Percentiles rank a stretch among this genome's conserved stretches.
phyloP scores from a whole-genome alignment of 2,113 vertebrate genomes.

The Brachyhypopomus occidentalis region DNA sequence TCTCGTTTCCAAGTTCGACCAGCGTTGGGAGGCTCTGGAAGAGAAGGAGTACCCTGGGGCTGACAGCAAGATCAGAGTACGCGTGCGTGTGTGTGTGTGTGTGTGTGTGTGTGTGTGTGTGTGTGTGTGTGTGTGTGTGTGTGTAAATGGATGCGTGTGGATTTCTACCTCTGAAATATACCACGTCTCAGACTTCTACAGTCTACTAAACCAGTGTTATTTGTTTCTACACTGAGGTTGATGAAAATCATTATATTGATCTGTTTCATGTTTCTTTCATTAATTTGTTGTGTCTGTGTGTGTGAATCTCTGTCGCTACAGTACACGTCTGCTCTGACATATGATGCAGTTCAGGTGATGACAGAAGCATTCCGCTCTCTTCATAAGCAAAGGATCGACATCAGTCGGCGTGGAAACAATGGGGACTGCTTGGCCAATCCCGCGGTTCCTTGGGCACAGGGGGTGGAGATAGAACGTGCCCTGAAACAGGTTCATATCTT shows the following conservation, averaged over 20 bases:
- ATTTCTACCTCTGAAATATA: not conserved
- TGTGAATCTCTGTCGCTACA: constrained; percentile 68
- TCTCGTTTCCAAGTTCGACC: constrained; percentile 92
- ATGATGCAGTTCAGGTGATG: constrained; percentile 96
- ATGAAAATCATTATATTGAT: not conserved
- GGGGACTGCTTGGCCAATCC: constrained; percentile 96
- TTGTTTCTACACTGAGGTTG: no score
- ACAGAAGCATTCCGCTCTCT: constrained; percentile 94
- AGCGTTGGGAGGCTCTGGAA: constrained; percentile 92
- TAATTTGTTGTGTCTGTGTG: constrained; percentile 11
- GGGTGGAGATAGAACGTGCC: constrained; percentile 95
- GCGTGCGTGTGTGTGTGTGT: constrained; percentile 31
- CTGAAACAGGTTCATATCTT: constrained; percentile 85
- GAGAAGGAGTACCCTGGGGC: constrained; percentile 97
- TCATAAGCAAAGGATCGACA: constrained; percentile 95
- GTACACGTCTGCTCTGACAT: constrained; percentile 96
- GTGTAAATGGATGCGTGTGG: constrained; percentile 24
- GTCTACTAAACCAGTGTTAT: not conserved
- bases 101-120: not conserved
- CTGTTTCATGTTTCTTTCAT: not conserved
- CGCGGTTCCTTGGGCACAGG: constrained; percentile 95
- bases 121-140: constrained; percentile 78
- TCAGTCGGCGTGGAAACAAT: constrained; percentile 91
- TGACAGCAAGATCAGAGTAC: constrained; percentile 89
- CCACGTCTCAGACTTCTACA: not conserved